A percentile compares a stretch with the other conserved stretches of the same genome.
phyloP scores from a whole-genome alignment of 37 sponge, comb jelly and placozoan species.

The Theonella swinhoei region DNA sequence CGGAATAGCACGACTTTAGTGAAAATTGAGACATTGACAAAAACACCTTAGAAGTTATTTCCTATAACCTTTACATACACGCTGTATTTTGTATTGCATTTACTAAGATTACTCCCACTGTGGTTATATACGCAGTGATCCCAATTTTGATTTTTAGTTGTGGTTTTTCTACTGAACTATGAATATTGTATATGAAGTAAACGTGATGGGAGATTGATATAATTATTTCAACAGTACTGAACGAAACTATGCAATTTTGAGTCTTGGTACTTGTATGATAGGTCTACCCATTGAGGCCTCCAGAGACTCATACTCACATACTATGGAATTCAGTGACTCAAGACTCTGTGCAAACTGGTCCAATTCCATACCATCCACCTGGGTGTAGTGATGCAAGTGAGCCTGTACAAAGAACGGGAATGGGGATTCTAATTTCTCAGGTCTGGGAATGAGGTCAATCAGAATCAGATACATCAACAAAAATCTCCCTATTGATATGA shows the following conservation, averaged over 20 bases:
- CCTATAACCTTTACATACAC: neutral
- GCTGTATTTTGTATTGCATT: neutral
- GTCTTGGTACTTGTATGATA: constrained; percentile 17
- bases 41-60: neutral
- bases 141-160: no score
- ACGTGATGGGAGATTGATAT: no score
- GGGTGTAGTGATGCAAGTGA: constrained; percentile 93
- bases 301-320: constrained; percentile 75
- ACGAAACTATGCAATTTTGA: constrained; percentile 38
- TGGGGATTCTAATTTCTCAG: no score
- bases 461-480: no score
- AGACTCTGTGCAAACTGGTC: constrained; percentile 71
- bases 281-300: constrained; percentile 42
- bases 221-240: no score
- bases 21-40: neutral
- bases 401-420: constrained; percentile 71
- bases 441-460: neutral
- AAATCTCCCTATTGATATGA: no score
- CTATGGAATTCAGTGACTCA: constrained; percentile 75
- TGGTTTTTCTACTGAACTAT: no score
- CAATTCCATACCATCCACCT: constrained; percentile 95
- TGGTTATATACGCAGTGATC: neutral
- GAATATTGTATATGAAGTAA: no score
- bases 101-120: neutral
- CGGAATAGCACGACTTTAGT: no score